phyloP scores from a whole-genome alignment of 2,888 invertebrate species.

The Callyntrura sp. region DNA sequence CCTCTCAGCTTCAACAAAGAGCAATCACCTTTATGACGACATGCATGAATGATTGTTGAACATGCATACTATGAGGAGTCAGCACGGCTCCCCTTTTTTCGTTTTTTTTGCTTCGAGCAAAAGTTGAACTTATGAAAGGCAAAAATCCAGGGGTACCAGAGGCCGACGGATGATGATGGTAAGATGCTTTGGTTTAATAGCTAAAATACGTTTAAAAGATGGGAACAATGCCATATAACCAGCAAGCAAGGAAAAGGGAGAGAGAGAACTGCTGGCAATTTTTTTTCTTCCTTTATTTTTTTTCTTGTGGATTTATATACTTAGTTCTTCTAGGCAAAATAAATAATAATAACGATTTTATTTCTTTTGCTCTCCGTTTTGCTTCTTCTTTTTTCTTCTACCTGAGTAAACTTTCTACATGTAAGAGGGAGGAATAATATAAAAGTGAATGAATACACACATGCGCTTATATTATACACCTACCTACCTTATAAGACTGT shows the following conservation, averaged over 20 bases:
- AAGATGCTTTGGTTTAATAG: neutral
- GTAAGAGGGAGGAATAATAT: neutral
- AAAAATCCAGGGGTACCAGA: slow-evolving; percentile 7
- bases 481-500: neutral
- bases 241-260: neutral
- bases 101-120: slow-evolving; percentile 50
- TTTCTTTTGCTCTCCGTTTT: slow-evolving; percentile 14
- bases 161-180: neutral
- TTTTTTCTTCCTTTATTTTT: slow-evolving; percentile 27
- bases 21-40: slow-evolving; percentile 69
- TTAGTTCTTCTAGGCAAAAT: slow-evolving; percentile 13
- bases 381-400: slow-evolving; percentile 16
- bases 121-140: slow-evolving; percentile 52
- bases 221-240: neutral
- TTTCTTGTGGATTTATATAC: no score
- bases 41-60: slow-evolving; percentile 46
- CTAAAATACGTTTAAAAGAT: neutral
- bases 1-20: slow-evolving; percentile 46
- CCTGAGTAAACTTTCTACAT: slow-evolving; percentile 56
- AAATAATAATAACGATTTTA: slow-evolving; percentile 32
- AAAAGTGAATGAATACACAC: neutral
- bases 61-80: slow-evolving; percentile 44
- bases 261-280: slow-evolving; percentile 68
- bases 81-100: slow-evolving; percentile 61
- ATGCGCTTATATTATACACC: no score